These are phyloP conservation scores for Drosophila nr. fundita DNA, from an alignment of 2,888 invertebrate genomes.

Conservation along the genomic window DNA sequence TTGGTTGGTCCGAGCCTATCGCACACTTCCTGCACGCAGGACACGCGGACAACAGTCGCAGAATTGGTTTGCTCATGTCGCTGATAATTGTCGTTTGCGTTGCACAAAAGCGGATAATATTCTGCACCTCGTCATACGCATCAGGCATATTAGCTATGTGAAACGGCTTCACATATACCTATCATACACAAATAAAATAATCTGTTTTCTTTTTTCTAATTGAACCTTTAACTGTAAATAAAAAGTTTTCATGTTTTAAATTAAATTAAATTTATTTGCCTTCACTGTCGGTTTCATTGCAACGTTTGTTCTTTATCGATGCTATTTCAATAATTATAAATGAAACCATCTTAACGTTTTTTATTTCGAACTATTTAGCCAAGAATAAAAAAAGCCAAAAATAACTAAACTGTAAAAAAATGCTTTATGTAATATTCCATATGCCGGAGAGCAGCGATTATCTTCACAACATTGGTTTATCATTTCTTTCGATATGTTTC, in stretches of 20 bases:
- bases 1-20: slow-evolving; percentile 50
- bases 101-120: slow-evolving; percentile 69
- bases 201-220: not conserved
- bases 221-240: not conserved
- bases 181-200: not conserved
- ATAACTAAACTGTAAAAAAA: no score
- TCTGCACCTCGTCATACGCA: not conserved
- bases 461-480: not conserved
- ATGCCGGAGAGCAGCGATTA: not conserved
- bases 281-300: not conserved
- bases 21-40: slow-evolving; percentile 57
- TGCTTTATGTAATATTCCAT: no score
- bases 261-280: no score
- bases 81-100: slow-evolving; percentile 78
- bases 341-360: no score
- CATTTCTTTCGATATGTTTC: not conserved
- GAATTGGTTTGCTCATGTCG: slow-evolving; percentile 79
- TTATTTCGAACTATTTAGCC: no score
- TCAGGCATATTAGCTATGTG: slow-evolving; percentile 19
- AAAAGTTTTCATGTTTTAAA: not conserved
- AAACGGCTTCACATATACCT: not conserved
- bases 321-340: no score
- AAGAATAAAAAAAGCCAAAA: no score
- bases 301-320: no score
- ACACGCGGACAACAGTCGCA: slow-evolving; percentile 38